These are phyloP conservation scores for Cotesia glomerata DNA, from an alignment of 1,140 invertebrate species.

Conservation along the genomic window DNA sequence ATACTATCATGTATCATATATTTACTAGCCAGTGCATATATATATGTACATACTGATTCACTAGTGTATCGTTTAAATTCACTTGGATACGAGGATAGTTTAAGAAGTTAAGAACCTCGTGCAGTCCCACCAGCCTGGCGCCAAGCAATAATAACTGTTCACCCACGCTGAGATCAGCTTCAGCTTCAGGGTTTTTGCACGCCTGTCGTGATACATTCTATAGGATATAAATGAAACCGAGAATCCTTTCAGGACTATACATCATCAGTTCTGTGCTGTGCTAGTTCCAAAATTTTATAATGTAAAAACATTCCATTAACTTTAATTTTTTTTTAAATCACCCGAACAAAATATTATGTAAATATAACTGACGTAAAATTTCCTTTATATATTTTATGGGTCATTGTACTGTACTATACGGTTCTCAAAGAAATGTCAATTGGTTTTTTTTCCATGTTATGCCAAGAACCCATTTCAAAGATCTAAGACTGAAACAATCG, in stretches of 20 bases:
- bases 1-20: too few species aligned
- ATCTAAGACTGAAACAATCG: neutral
- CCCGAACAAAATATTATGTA: too few species aligned
- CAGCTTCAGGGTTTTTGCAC: constrained; percentile 22
- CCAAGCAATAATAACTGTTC: constrained; percentile 55
- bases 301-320: neutral
- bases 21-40: too few species aligned
- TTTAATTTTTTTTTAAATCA: too few species aligned
- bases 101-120: neutral
- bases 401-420: constrained; percentile 6
- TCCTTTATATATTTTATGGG: neutral
- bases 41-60: neutral
- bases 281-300: neutral
- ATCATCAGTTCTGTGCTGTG: too few species aligned
- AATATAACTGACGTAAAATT: constrained; percentile 4
- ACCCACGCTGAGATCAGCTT: constrained; percentile 44
- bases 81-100: constrained; percentile 7
- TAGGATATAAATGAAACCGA: neutral
- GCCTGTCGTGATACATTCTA: neutral
- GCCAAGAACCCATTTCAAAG: constrained; percentile 8
- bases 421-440: constrained; percentile 2
- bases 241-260: neutral
- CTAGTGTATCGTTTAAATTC: constrained; percentile 10
- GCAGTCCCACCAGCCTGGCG: constrained; percentile 44
- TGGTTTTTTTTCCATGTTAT: neutral